These are phyloP conservation scores for Eptesicus fuscus DNA, from an alignment of 2,113 vertebrate species.

Conservation along the genomic window DNA sequence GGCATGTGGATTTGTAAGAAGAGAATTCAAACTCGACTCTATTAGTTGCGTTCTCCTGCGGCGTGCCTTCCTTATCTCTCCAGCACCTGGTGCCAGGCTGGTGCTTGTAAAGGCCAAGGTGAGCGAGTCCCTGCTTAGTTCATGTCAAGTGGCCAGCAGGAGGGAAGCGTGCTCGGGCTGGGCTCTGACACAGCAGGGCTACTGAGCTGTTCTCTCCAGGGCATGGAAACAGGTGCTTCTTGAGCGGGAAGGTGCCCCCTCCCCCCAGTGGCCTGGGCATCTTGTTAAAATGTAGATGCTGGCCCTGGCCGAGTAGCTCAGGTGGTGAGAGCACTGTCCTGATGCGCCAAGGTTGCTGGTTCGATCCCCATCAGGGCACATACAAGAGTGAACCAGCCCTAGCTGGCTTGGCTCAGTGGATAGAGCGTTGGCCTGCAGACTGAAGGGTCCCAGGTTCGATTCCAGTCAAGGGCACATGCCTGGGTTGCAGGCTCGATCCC, in stretches of 20 bases:
- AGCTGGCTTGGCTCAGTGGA: too few relatives aligned
- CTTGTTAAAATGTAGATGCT: background rate
- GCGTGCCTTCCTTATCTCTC: conserved; percentile 7
- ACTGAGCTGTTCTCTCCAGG: background rate
- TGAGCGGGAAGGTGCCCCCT: background rate
- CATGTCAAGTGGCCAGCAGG: background rate
- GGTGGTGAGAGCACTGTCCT: too few relatives aligned
- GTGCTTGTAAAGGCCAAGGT: background rate
- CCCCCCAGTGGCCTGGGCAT: background rate
- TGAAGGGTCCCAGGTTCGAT: too few relatives aligned
- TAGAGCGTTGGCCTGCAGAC: too few relatives aligned
- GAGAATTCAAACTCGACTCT: background rate
- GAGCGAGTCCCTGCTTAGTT: background rate
- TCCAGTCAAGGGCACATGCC: too few relatives aligned
- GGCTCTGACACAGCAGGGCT: background rate
- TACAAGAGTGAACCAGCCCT: too few relatives aligned
- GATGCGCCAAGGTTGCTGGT: too few relatives aligned
- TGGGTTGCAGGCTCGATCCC: too few relatives aligned
- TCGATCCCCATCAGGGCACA: too few relatives aligned
- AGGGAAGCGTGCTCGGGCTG: background rate
- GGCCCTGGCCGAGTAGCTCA: too few relatives aligned
- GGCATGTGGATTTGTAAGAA: conserved; percentile 33
- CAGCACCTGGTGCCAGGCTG: background rate
- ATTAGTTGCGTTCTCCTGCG: background rate
- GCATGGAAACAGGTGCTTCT: background rate